Evolutionary conservation across 2,888 invertebrate species (phyloP).

Genomic region (Thymelicus acteon): DNA sequence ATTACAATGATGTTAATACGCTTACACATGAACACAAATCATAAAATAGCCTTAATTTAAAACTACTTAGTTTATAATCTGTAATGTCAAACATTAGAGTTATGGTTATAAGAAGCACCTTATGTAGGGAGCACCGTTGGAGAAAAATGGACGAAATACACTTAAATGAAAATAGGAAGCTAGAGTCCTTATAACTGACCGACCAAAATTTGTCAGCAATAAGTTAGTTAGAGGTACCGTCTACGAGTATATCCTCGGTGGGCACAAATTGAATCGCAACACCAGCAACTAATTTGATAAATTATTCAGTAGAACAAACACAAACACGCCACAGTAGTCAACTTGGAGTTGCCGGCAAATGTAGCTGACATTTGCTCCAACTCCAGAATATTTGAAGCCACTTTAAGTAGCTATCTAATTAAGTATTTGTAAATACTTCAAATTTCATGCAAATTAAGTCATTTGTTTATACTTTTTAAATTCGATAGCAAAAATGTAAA

Average conservation of each 20-base stretch:
- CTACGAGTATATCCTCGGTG: constrained; percentile 11
- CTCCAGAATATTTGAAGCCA: too few species aligned
- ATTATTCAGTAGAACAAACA: constrained; percentile 31
- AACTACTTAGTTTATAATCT: too few species aligned
- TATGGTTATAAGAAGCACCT: too few species aligned
- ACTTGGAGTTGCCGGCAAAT: constrained; percentile 12
- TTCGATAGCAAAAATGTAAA: too few species aligned
- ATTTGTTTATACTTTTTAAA: too few species aligned
- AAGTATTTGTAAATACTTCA: constrained; percentile 2
- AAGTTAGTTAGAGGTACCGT: constrained; percentile 12
- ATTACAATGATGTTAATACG: neutral
- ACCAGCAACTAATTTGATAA: constrained; percentile 31
- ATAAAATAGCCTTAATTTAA: neutral
- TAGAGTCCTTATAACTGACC: neutral
- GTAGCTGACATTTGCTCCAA: too few species aligned
- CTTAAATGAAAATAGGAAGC: too few species aligned
- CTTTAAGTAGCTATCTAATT: constrained; percentile 4
- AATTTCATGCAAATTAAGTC: too few species aligned
- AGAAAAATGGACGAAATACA: too few species aligned
- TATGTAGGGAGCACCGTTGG: too few species aligned
- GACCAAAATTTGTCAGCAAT: neutral
- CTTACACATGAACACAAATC: too few species aligned
- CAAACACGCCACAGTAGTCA: constrained; percentile 18
- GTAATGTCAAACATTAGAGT: too few species aligned
- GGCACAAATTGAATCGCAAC: constrained; percentile 20